These are phyloP conservation scores for Pterocles burchelli DNA, from an alignment of 2,113 vertebrate genomes.

Conservation along the genomic window DNA sequence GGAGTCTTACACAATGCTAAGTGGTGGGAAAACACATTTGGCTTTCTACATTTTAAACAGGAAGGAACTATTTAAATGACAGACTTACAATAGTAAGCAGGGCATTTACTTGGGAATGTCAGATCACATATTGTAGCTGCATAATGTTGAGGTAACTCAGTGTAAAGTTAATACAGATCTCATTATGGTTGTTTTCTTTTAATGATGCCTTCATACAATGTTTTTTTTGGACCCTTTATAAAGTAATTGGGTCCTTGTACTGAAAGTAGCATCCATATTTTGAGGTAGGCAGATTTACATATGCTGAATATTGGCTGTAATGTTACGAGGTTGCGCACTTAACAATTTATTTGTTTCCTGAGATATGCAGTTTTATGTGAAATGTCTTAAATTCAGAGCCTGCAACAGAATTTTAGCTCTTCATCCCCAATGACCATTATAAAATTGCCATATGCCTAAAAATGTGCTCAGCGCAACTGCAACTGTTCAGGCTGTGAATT, in stretches of 20 bases:
- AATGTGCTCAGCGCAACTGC: conserved; percentile 44
- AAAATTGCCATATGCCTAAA: conserved; percentile 69
- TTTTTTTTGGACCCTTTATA: background rate
- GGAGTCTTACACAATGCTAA: conserved; percentile 50
- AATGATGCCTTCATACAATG: background rate
- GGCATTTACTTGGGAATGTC: conserved; percentile 7
- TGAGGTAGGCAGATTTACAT: background rate
- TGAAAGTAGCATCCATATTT: background rate
- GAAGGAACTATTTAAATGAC: conserved; percentile 63
- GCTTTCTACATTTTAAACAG: conserved; percentile 64
- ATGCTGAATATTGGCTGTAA: background rate
- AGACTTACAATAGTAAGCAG: conserved; percentile 49
- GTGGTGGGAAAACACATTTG: conserved; percentile 60
- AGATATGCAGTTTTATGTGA: conserved; percentile 21
- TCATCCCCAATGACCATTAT: conserved; percentile 52
- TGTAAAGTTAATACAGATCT: conserved; percentile 4
- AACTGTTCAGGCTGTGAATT: conserved; percentile 21
- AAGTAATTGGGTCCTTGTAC: background rate
- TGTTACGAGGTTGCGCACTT: background rate
- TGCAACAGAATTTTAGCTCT: conserved; percentile 48
- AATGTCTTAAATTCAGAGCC: conserved; percentile 51
- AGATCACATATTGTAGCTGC: background rate
- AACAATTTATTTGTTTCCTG: conserved; percentile 10
- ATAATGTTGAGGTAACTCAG: background rate
- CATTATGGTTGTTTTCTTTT: background rate